Evolutionary conservation across 2,888 invertebrate species (phyloP).

Genomic region (Epirrhoe tristata): DNA sequence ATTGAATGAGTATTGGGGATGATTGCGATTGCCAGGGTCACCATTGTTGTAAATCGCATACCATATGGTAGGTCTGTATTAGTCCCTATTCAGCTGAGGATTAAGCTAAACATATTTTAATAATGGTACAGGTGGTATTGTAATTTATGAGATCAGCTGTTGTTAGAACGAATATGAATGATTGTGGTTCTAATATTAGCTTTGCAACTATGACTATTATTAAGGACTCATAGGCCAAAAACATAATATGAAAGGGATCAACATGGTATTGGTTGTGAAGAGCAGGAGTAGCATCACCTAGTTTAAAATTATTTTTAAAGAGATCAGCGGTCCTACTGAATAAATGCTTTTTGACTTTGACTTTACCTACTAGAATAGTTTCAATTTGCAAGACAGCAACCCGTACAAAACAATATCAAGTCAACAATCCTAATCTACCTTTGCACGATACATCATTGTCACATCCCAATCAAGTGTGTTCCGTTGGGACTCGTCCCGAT

Average conservation of each 20-base stretch:
- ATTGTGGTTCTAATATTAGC: not conserved
- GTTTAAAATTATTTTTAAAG: no score
- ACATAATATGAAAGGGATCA: no score
- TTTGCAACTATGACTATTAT: no score
- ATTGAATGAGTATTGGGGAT: slow-evolving; percentile 72
- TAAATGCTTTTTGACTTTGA: no score
- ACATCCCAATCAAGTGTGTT: slow-evolving; percentile 46
- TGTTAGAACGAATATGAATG: slow-evolving; percentile 8
- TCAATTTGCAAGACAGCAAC: not conserved
- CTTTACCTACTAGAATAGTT: not conserved
- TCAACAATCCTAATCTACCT: slow-evolving; percentile 17
- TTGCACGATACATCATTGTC: slow-evolving; percentile 55
- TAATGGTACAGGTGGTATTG: slow-evolving; percentile 67
- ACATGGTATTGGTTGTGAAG: no score
- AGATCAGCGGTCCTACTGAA: no score
- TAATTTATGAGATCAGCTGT: slow-evolving; percentile 50
- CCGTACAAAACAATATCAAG: slow-evolving; percentile 23
- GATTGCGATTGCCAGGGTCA: slow-evolving; percentile 69
- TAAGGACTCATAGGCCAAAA: no score
- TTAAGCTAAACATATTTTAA: slow-evolving; percentile 77
- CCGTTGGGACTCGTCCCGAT: slow-evolving; percentile 50
- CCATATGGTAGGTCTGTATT: slow-evolving; percentile 78
- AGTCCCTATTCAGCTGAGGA: slow-evolving; percentile 62
- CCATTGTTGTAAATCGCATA: slow-evolving; percentile 67
- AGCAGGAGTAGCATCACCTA: no score